Base-by-base conservation (phyloP, 2,113 vertebrate genomes). In the Alligator mississippiensis region DNA sequence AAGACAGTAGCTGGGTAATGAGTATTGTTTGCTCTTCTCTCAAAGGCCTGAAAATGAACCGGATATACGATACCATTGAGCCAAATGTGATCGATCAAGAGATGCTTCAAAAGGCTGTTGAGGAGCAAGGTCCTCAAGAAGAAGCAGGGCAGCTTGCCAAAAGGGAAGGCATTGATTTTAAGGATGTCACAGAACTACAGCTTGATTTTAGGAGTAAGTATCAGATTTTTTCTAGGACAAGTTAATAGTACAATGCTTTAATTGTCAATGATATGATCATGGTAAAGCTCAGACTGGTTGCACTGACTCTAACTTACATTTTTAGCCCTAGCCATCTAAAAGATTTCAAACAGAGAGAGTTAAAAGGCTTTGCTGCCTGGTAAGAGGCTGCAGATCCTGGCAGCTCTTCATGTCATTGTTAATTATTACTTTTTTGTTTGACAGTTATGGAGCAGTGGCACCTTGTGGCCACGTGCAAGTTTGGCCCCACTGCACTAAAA, bases 141-240 rank as follows among this genome's bases (percentile, higher is more conserved):
- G 96, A 98, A 74, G 96, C 97, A 1, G 87, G 92, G 24, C 84
- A 78, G 58, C 91, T 98, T 86, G 96, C 92, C 80, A 97, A 96
- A 82, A 89, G 34, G 16, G 98, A 98, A 92, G 98, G 95, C 57
- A 94, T 98, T 88, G 64, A 97, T 28, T 97, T 98, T 27, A 93
- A 96, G 77, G 97, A 98, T 7, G 97, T 99, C 60, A 86, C 18
- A 3, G 93, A 97, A 12, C 96, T 99, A 84, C 96, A 96, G n/a
- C 96, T 99, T 64, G 98, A 98, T 93, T 98, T 97, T 93, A 98
- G 93, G 97, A 97, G 99, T 99, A 92, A 97, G 98, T 95, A 94
- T 77, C 19, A 8, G 27, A 38, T 2, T 54, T 14, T 38, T 47
- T 87, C 84, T 30, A 3, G 87, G 72, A 28, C 27, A 62, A 18